Base-by-base conservation (phyloP, 2,797 vertebrate species). In the Scleropages formosus region DNA sequence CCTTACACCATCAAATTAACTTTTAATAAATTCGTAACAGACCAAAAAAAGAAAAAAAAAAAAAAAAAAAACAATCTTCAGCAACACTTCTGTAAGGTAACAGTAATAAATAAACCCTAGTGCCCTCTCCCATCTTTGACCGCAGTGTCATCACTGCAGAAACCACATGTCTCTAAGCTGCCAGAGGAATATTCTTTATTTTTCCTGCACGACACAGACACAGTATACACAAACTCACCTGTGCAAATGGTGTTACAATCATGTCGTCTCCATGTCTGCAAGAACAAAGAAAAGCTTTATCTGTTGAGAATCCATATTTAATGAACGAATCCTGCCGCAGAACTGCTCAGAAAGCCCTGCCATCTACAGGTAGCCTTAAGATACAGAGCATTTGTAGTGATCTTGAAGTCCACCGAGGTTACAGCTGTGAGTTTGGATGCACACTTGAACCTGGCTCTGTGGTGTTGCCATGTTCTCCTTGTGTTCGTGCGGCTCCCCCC, bases 201-300 rank as follows among this genome's bases (percentile, higher is more conserved):
- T n/a, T 59, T 31, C 46, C 31, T 13, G 24, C 31, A 69, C 4
- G 60, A 18, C 16, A 1, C n/a, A 24, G 31, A 63, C 3, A 18
- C 27, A 22, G 13, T 3, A 7, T 1, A 72, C 26, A 13, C 0
- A 31, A 51, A 59, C 89, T 86, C 91, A 99, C 97, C 95, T 99
- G 97, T 92, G 97, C 97, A 94, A 99, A 99, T 65, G 97, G 97
- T 56, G 97, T 98, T 94, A 99, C 97, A 92, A 99, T 99, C 95
- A 98, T 95, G 93, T 99, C 97, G 92, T 99, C 97, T 87, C 96
- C 97, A 65, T 99, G 97, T 91, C 97, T 99, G 92, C 80, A 95
- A 93, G 84, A 65, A 85, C 66, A 89, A 26, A 85, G 64, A 86
- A 76, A 80, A 12, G 58, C 70, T 15, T 71, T 31, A 71, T 16